Evolutionary conservation across 2,797 vertebrate genomes (phyloP).

Genomic region (Lithobates pipiens): DNA sequence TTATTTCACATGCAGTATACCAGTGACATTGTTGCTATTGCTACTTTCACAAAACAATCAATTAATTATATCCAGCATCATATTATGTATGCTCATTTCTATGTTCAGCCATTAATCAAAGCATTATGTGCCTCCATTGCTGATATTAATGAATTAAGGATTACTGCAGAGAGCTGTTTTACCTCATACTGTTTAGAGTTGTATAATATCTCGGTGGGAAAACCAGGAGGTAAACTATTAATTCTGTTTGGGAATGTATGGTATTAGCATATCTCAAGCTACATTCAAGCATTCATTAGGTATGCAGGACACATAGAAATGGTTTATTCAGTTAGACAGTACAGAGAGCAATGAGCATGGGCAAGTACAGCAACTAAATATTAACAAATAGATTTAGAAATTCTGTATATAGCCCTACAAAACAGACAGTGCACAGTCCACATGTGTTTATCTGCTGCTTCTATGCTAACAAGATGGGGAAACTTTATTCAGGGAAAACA

Average conservation of each 20-base stretch:
- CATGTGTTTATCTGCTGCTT: too few relatives aligned
- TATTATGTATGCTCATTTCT: constrained; percentile 27
- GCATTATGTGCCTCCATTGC: neutral
- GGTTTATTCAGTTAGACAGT: too few relatives aligned
- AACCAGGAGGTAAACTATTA: neutral
- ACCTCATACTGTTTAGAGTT: neutral
- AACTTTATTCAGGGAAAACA: too few relatives aligned
- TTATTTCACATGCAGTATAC: constrained; percentile 32
- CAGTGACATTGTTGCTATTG: constrained; percentile 28
- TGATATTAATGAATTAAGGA: constrained; percentile 11
- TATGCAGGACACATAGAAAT: neutral
- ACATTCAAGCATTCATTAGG: neutral
- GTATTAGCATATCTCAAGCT: neutral
- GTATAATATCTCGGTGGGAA: neutral
- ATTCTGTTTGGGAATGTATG: neutral
- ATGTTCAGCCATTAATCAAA: constrained; percentile 27
- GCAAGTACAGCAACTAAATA: too few relatives aligned
- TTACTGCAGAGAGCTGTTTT: neutral
- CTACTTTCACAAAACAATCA: constrained; percentile 39
- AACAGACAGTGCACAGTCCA: too few relatives aligned
- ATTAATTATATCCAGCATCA: constrained; percentile 30
- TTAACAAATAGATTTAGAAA: too few relatives aligned
- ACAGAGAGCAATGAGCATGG: too few relatives aligned
- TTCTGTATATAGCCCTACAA: too few relatives aligned
- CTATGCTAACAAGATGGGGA: too few relatives aligned